phyloP scores from a whole-genome alignment of 2,797 vertebrate species.

The Chromis chromis region DNA sequence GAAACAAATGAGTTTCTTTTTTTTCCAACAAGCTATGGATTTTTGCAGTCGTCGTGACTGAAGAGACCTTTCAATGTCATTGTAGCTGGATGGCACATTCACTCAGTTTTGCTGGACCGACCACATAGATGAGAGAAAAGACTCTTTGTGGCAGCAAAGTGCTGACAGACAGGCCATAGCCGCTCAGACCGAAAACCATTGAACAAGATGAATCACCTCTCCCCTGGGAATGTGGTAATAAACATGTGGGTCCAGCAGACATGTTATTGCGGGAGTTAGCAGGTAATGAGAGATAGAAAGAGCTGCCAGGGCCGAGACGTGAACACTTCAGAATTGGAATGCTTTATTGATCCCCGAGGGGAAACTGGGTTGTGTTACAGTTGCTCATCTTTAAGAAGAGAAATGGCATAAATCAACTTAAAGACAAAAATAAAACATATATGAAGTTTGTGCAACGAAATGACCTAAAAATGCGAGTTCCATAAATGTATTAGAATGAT shows the following conservation, averaged over 20 bases:
- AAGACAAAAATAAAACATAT: too few relatives aligned
- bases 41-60: neutral
- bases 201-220: constrained; percentile 63
- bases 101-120: constrained; percentile 11
- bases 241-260: constrained; percentile 21
- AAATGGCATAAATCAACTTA: too few relatives aligned
- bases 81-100: neutral
- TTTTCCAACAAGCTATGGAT: neutral
- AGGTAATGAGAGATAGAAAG: constrained; percentile 28
- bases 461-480: too few relatives aligned
- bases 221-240: constrained; percentile 32
- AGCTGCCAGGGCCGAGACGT: constrained; percentile 18
- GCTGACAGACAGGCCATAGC: constrained; percentile 30
- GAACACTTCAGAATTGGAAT: constrained; percentile 17
- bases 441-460: too few relatives aligned
- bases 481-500: too few relatives aligned
- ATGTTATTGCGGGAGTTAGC: constrained; percentile 8
- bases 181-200: constrained; percentile 24
- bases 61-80: constrained; percentile 14
- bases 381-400: too few relatives aligned
- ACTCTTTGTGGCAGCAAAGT: constrained; percentile 18
- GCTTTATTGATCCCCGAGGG: too few relatives aligned
- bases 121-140: neutral
- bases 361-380: too few relatives aligned
- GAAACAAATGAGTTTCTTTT: neutral